Conservation (phyloP, 1,140 invertebrate genomes). For the Musca domestica region DNA sequence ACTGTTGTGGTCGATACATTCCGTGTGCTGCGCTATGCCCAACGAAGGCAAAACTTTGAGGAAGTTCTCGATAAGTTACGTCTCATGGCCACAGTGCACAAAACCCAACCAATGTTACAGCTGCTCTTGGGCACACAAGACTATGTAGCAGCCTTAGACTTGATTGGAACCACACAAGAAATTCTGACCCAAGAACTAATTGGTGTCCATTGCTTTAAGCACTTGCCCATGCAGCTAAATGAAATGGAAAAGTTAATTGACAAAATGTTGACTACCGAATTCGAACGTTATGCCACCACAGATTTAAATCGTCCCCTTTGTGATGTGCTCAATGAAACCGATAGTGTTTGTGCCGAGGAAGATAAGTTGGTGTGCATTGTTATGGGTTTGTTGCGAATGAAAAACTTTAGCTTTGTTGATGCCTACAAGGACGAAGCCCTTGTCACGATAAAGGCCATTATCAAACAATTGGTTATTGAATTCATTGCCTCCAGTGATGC, state of each 20-base stretch:
- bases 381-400: slow-evolving; percentile 81
- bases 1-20: slow-evolving; percentile 78
- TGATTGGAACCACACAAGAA: slow-evolving; percentile 93
- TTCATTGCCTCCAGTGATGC: slow-evolving; percentile 65
- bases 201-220: slow-evolving; percentile 91
- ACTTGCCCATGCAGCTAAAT: slow-evolving; percentile 91
- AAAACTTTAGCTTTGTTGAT: slow-evolving; percentile 85
- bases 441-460: slow-evolving; percentile 80
- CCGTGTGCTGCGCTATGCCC: slow-evolving; percentile 69
- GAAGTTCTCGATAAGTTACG: slow-evolving; percentile 75
- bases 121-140: slow-evolving; percentile 91
- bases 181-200: slow-evolving; percentile 84
- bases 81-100: slow-evolving; percentile 91
- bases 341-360: slow-evolving; percentile 67
- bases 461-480: slow-evolving; percentile 86
- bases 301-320: slow-evolving; percentile 84
- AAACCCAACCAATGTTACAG: slow-evolving; percentile 97
- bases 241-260: slow-evolving; percentile 96
- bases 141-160: slow-evolving; percentile 94
- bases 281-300: slow-evolving; percentile 84
- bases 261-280: slow-evolving; percentile 95
- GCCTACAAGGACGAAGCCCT: slow-evolving; percentile 86
- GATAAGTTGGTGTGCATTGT: slow-evolving; percentile 86
- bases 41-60: slow-evolving; percentile 63
- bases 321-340: slow-evolving; percentile 62